Evolutionary conservation across 2,888 invertebrate genomes (phyloP).

Genomic region (Leptopilina drosophilae): DNA sequence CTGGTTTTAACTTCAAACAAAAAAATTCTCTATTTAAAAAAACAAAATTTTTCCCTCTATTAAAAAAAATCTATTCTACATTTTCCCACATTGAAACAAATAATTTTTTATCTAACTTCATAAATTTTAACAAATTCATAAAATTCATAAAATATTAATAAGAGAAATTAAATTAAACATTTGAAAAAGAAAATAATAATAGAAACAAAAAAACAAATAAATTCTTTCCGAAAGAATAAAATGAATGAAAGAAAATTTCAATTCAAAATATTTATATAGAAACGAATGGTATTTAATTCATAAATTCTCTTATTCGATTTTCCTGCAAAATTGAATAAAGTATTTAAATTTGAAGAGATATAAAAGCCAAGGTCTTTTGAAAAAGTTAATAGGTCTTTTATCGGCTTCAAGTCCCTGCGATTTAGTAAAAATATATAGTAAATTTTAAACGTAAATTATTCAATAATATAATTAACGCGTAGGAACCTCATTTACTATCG

Average conservation of each 20-base stretch:
- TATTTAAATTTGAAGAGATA: background rate
- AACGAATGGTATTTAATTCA: no score
- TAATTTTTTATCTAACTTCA: no score
- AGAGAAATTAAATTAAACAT: no score
- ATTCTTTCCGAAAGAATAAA: no score
- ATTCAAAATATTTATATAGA: no score
- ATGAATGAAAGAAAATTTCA: no score
- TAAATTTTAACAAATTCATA: no score
- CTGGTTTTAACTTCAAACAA: background rate
- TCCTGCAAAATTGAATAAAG: background rate
- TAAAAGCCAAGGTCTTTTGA: background rate
- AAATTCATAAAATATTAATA: no score
- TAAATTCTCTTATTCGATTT: no score
- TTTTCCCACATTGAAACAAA: background rate
- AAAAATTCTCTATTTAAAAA: background rate
- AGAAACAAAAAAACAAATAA: no score
- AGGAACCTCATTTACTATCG: background rate
- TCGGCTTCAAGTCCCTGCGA: background rate
- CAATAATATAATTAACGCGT: no score
- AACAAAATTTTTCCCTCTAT: background rate
- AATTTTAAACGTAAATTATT: background rate
- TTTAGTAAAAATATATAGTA: background rate
- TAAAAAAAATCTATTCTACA: background rate
- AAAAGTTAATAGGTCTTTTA: constrained; percentile 1
- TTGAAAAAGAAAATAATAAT: no score